phyloP scores from a whole-genome alignment of 1,140 invertebrate genomes.

The Dendrolimus punctatus region DNA sequence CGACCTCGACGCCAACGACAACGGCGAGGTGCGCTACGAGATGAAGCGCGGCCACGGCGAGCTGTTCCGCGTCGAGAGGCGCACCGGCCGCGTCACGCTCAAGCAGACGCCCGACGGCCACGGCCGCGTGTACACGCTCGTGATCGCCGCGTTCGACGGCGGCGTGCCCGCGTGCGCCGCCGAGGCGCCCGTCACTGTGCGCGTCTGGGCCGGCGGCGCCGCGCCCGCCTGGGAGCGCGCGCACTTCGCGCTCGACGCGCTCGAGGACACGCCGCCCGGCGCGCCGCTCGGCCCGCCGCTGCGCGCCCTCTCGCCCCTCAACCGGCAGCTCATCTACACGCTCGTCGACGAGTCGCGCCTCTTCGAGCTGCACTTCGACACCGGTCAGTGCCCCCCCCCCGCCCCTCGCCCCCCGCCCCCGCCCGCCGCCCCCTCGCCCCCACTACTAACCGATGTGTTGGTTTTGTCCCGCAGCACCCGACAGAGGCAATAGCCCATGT shows the following conservation, averaged over 20 bases:
- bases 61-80: slow-evolving; percentile 89
- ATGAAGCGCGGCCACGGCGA: slow-evolving; percentile 90
- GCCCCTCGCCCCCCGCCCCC: not conserved
- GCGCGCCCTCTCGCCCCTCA: slow-evolving; percentile 87
- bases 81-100: slow-evolving; percentile 89
- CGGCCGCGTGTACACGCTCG: slow-evolving; percentile 86
- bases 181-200: slow-evolving; percentile 80
- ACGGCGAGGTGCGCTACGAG: slow-evolving; percentile 90
- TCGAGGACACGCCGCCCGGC: slow-evolving; percentile 82
- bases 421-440: not conserved
- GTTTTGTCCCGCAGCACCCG: slow-evolving; percentile 80
- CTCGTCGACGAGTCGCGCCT: slow-evolving; percentile 30
- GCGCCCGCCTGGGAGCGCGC: slow-evolving; percentile 40
- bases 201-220: slow-evolving; percentile 78
- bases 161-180: slow-evolving; percentile 82
- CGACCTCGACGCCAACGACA: slow-evolving; percentile 90
- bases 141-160: slow-evolving; percentile 91
- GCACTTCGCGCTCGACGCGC: slow-evolving; percentile 74
- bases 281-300: slow-evolving; percentile 74
- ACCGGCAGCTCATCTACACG: slow-evolving; percentile 79
- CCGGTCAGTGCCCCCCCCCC: slow-evolving; percentile 70
- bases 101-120: slow-evolving; percentile 89
- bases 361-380: slow-evolving; percentile 53
- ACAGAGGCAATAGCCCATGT: slow-evolving; percentile 89
- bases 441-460: slow-evolving; percentile 33